These are phyloP conservation scores for Mesocentrotus franciscanus DNA, from an alignment of 53 echinoderm and acorn worm species.

Conservation along the genomic window DNA sequence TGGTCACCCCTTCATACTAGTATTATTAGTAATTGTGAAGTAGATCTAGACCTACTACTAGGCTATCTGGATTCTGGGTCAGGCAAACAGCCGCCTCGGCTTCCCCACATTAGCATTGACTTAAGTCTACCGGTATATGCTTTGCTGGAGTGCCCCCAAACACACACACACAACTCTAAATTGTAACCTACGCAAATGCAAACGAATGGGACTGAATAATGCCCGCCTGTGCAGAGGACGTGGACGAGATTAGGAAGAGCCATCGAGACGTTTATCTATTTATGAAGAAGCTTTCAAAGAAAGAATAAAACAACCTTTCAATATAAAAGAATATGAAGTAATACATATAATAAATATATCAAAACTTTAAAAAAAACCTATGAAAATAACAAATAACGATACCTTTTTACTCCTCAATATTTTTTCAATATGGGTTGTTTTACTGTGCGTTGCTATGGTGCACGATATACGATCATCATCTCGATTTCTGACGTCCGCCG, in stretches of 20 bases:
- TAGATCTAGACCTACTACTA: no score
- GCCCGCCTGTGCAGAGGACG: neutral
- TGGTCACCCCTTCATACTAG: no score
- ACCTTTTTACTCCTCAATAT: neutral
- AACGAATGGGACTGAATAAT: neutral
- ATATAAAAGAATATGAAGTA: neutral
- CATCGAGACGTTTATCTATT: neutral
- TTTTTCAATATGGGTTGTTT: neutral
- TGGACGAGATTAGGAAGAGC: neutral
- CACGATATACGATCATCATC: neutral
- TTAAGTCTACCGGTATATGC: no score
- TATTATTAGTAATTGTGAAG: no score
- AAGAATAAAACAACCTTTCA: neutral
- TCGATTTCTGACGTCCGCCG: neutral
- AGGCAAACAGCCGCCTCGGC: no score
- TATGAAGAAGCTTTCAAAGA: neutral
- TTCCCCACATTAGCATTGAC: no score
- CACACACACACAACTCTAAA: no score
- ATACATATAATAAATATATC: neutral
- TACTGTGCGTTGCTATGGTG: constrained; percentile 23
- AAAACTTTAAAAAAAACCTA: neutral
- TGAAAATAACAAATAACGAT: neutral
- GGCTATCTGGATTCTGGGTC: no score
- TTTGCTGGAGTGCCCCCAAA: no score
- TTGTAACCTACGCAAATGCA: neutral